A percentile compares a stretch with the other conserved stretches of the same genome.
These are phyloP conservation scores for Brienomyrus longianalis DNA, from an alignment of 2,113 vertebrate genomes.

Conservation along the genomic window DNA sequence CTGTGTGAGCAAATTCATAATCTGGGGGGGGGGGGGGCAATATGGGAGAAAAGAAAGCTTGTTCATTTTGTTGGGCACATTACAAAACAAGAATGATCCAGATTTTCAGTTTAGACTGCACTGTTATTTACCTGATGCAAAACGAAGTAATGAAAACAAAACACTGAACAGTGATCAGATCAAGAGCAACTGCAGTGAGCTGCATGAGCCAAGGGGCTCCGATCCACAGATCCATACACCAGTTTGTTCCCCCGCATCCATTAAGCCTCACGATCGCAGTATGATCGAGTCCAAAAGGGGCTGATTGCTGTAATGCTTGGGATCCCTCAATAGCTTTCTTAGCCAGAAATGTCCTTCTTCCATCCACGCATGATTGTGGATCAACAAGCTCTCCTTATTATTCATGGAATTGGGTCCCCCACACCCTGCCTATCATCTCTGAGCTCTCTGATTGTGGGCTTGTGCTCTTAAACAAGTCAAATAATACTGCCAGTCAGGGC, in stretches of 20 bases:
- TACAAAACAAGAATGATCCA: not conserved
- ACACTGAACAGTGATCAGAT: not conserved
- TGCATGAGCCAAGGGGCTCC: not conserved
- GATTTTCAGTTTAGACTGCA: not conserved
- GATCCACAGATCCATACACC: not conserved
- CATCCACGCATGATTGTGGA: not conserved
- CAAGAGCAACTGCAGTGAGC: not conserved
- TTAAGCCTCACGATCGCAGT: not conserved
- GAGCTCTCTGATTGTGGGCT: slow-evolving; percentile 33
- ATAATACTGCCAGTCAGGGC: slow-evolving; percentile 47
- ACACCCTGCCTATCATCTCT: slow-evolving; percentile 40
- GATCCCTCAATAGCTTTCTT: not conserved
- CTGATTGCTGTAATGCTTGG: not conserved
- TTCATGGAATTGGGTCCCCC: slow-evolving; percentile 6
- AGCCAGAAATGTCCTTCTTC: not conserved
- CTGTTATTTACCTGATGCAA: not conserved
- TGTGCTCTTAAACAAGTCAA: slow-evolving; percentile 47
- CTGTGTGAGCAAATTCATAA: not conserved
- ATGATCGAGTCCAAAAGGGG: not conserved
- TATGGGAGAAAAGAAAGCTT: not conserved
- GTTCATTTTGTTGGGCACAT: not conserved
- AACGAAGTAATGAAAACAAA: not conserved
- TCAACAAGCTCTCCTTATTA: not conserved
- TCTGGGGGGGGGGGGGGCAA: not conserved
- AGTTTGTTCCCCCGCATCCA: not conserved